These are phyloP conservation scores for Cyprinodon tularosa DNA, from an alignment of 2,113 vertebrate genomes.

Conservation along the genomic window DNA sequence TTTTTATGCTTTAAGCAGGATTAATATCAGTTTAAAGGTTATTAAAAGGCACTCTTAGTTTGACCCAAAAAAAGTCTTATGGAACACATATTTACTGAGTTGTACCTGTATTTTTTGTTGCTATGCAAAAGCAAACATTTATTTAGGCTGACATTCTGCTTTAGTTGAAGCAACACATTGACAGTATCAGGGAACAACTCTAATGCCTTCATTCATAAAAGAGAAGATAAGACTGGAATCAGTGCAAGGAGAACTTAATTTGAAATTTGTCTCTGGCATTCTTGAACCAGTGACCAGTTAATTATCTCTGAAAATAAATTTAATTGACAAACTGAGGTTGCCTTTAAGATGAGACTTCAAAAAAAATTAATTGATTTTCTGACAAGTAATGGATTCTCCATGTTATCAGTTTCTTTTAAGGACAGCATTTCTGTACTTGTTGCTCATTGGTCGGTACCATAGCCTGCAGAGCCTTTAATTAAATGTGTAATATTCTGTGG, in stretches of 20 bases:
- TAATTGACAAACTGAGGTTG: background rate
- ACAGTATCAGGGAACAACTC: background rate
- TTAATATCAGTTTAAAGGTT: background rate
- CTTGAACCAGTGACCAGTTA: background rate
- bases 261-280: background rate
- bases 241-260: background rate
- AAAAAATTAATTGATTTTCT: constrained; percentile 46
- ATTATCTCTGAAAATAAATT: constrained; percentile 14
- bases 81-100: background rate
- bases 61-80: background rate
- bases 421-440: background rate
- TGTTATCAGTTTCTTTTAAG: constrained; percentile 40
- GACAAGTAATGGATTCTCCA: constrained; percentile 28
- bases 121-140: background rate
- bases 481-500: background rate
- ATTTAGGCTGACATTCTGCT: background rate
- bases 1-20: background rate
- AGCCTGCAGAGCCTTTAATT: constrained; percentile 18
- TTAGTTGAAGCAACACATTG: background rate
- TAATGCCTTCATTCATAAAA: background rate
- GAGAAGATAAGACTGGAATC: background rate
- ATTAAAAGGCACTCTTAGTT: background rate
- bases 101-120: background rate
- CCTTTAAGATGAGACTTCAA: constrained; percentile 5
- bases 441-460: background rate